These are phyloP conservation scores for Onychostruthus taczanowskii DNA, from an alignment of 2,113 vertebrate genomes.

Conservation along the genomic window DNA sequence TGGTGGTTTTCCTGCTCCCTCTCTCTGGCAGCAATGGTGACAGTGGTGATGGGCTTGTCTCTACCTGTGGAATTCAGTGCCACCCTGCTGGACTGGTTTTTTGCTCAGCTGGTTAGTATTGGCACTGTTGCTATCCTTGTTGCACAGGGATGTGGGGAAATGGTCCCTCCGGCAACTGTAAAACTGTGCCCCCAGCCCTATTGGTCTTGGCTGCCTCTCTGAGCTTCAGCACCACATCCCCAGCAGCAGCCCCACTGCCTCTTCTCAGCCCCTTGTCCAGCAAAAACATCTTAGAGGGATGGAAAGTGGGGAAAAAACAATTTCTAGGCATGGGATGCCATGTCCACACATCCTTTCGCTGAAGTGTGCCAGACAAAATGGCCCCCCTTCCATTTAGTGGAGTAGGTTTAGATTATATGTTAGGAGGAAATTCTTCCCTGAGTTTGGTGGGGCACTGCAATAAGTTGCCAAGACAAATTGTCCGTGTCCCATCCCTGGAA, in stretches of 20 bases:
- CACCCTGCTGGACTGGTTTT: not conserved
- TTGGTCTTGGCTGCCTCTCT: not conserved
- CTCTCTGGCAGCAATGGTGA: not conserved
- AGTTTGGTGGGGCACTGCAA: too few relatives aligned
- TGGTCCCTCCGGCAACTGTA: fast-evolving
- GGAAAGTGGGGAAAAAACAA: not conserved
- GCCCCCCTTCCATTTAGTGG: not conserved
- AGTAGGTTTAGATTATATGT: not conserved
- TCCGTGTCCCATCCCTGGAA: not conserved
- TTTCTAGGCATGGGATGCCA: not conserved
- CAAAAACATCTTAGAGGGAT: not conserved
- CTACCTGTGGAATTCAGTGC: not conserved
- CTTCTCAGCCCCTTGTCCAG: not conserved
- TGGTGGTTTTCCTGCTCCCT: not conserved
- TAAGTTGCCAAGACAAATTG: not conserved
- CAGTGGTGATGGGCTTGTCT: not conserved
- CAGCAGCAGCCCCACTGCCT: not conserved
- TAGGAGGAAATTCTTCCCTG: not conserved
- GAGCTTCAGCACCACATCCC: not conserved
- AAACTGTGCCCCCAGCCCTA: not conserved
- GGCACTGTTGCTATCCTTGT: not conserved
- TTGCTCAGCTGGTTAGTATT: not conserved
- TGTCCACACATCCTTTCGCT: not conserved
- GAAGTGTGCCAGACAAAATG: not conserved
- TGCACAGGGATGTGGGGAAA: not conserved